Evolutionary conservation across 2,888 invertebrate genomes (phyloP), one percentile per base, ranked within the genome.

Genomic region (Corbicula japonica): DNA sequence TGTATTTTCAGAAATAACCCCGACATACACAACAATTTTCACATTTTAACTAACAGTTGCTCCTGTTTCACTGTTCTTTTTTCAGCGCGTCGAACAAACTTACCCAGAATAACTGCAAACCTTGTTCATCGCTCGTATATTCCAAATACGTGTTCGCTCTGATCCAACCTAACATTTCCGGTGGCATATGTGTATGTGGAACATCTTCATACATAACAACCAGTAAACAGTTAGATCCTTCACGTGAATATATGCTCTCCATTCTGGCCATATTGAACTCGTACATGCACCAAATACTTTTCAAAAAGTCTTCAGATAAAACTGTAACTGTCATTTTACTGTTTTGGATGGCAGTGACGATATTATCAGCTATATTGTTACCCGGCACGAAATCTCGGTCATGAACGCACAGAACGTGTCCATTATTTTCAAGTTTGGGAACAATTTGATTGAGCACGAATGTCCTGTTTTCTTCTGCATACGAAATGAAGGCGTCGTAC

Each of bases 241-340:
- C 21, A 18, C 61, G 34, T 5, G 76, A 70, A 38, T 76, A 80
- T 12, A 80, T 80, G 58, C 76, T 76, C 46, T 86, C 86, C 82
- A 84, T 77, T 44, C 76, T 34, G 0, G 87, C 86, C 73, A 84
- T 86, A 26, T 84, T 72, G 26, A 88, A 81, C 68, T 89, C 89
- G 50, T 84, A 86, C 72, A 84, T 72, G 65, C 88, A 88, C 76
- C 79, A 86, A 15, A 78, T 63, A 50, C 86, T 86, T 5, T 60
- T n/a, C 3, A 86, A 30, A 56, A 84, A 88, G 18, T 41, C 58
- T 21, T 58, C 48, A 18, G 84, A 78, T 12, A 89, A 30, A 8
- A 89, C 21, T 32, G 80, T 75, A 8, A 89, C 62, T 1, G 85
- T 86, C 48, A 84, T 84, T 54, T 72, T 74, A 52, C 89, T 88